Base-by-base conservation (phyloP, 2,888 invertebrate species). In the Tanytarsus gracilentus region DNA sequence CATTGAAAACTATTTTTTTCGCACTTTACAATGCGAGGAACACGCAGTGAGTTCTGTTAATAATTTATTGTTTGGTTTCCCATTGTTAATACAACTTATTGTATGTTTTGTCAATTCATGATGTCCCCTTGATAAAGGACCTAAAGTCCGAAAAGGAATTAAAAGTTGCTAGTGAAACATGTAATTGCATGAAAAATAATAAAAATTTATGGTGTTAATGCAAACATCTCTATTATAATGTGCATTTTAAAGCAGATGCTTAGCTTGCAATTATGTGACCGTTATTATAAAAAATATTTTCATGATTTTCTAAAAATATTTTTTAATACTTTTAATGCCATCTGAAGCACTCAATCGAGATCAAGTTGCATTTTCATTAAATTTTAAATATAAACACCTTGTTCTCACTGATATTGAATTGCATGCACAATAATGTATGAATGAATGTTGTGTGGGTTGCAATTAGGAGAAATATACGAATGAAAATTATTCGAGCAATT, bases 21-120 rank as follows among this genome's bases (percentile, higher is more conserved):
- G 44, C 44, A 44, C 44, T 44, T 44, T 23, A 44, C 44, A 44
- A 44, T 44, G 18, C n/a, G n/a, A n/a, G n/a, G n/a, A n/a, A n/a
- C n/a, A n/a, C n/a, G n/a, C n/a, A n/a, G n/a, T n/a, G n/a, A n/a
- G n/a, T 44, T 44, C 44, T 29, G 29, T 27, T 51, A 51, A 51
- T 51, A 51, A 51, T 51, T 51, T 51, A 51, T 51, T 51, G 51
- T 51, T 51, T 51, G 51, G 51, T 51, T 51, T 51, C 18, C 49
- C 29, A 29, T 27, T 51, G 49, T 49, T 49, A n/a, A n/a, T n/a
- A n/a, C n/a, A n/a, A n/a, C n/a, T n/a, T n/a, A n/a, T n/a, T n/a
- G n/a, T n/a, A n/a, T n/a, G n/a, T n/a, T n/a, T n/a, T n/a, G n/a
- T n/a, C n/a, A n/a, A n/a, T n/a, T n/a, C n/a, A 8, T n/a, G 9